Conservation (phyloP, 2,797 vertebrate species). For the Sarcoramphus papa region DNA sequence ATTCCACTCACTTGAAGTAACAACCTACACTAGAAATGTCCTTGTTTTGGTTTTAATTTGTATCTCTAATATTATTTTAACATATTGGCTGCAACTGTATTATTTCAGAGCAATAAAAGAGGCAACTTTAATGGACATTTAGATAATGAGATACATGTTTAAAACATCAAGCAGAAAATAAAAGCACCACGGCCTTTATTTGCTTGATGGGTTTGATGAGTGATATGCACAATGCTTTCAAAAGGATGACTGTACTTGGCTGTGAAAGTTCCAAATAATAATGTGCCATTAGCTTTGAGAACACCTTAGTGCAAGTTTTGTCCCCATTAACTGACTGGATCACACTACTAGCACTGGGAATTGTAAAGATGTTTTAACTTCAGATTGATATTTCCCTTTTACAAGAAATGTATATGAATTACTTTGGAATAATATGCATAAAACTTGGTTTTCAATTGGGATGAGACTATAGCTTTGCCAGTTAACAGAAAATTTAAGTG, state of each 20-base stretch:
- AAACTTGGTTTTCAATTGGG: not conserved
- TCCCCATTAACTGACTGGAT: not conserved
- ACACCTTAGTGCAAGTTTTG: not conserved
- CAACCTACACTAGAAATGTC: not conserved
- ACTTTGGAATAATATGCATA: not conserved
- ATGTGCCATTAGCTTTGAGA: not conserved
- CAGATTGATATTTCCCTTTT: not conserved
- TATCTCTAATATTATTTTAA: not conserved
- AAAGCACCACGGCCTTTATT: not conserved
- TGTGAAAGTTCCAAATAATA: not conserved
- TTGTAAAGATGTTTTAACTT: not conserved
- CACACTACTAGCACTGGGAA: not conserved
- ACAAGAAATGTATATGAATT: not conserved
- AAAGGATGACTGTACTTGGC: not conserved
- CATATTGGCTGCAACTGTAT: not conserved
- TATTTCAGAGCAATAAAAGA: constrained; percentile 8
- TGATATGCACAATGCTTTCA: not conserved
- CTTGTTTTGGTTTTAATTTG: constrained; percentile 10
- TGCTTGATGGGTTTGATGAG: not conserved
- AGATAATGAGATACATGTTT: not conserved
- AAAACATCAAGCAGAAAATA: not conserved
- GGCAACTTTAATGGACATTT: not conserved
- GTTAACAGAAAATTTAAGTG: not conserved
- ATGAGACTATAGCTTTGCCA: not conserved
- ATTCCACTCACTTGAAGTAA: not conserved